Evolutionary conservation across 53 echinoderm and acorn worm genomes (phyloP).

Genomic region (Temnopleurus reevesii): DNA sequence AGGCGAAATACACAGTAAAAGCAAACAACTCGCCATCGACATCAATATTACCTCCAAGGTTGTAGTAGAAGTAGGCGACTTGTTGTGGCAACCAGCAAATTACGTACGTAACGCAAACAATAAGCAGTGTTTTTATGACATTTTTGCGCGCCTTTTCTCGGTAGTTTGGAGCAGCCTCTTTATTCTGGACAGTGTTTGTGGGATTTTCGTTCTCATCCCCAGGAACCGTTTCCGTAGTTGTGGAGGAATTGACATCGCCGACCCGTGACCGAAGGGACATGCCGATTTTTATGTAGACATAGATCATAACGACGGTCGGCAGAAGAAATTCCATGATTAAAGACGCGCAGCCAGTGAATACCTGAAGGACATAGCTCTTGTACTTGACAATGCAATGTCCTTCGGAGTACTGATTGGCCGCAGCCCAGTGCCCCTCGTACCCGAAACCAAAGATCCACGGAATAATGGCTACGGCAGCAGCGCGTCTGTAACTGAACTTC

Average conservation of each 20-base stretch:
- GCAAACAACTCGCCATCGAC: conserved; percentile 19
- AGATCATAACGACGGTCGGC: conserved; percentile 34
- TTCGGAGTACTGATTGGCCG: background rate
- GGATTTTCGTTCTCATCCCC: conserved; percentile 19
- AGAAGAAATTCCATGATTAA: conserved; percentile 17
- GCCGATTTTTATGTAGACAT: conserved; percentile 40
- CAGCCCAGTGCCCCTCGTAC: background rate
- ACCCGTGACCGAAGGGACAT: conserved; percentile 32
- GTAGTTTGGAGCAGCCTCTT: background rate
- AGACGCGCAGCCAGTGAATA: conserved; percentile 12
- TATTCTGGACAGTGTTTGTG: background rate
- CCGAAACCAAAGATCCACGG: background rate
- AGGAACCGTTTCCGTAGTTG: background rate
- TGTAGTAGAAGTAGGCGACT: background rate
- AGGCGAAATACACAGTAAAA: conserved; percentile 47
- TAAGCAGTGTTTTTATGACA: conserved; percentile 2
- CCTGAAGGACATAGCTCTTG: background rate
- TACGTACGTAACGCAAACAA: conserved; percentile 27
- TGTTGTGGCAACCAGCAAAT: conserved; percentile 56
- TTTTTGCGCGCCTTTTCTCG: conserved; percentile 24
- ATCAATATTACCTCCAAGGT: conserved; percentile 12
- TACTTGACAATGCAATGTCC: background rate
- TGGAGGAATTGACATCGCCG: background rate
- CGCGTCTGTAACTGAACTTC: background rate
- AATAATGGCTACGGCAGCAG: background rate